Evolutionary conservation across 2,113 vertebrate genomes (phyloP), one percentile per base, ranked within the genome.

Genomic region (Mirza zaza): DNA sequence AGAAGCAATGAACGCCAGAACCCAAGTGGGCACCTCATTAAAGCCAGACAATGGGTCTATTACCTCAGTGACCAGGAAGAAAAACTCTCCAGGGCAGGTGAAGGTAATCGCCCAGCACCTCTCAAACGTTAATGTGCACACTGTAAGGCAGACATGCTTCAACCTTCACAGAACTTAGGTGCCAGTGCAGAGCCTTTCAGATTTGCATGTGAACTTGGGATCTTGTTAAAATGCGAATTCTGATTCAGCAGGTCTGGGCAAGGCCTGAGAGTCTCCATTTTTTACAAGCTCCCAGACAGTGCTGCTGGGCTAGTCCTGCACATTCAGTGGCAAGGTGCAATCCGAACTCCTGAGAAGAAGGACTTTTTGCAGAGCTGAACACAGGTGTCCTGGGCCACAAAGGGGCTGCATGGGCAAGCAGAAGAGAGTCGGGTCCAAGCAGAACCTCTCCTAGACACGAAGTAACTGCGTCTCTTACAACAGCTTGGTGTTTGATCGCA

Each of bases 131-230:
- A 8, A 34, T 0, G 20, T 2, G 12, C 45, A 29, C 0, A 18
- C 17, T 8, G 27, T 27, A 29, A 34, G 52, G 21, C 17, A 7
- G 34, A 70, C 5, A 0, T 1, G 0, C 45, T 12, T 34, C 25
- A 0, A 14, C 4, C 25, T 36, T 10, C 18, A 0, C 0, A 0
- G 76, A 63, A 61, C 27, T 42, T 5, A 25, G 2, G 8, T 0
- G 5, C 32, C 1, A 6, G 27, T 1, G 8, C 18, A 9, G 34
- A 36, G 57, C 50, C 36, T 65, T 55, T 9, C n/a, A 39, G 39
- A n/a, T 13, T 5, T 29, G 2, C 25, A 3, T 17, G 36, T 8
- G 21, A 17, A 48, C 39, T 15, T 9, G 29, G 73, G 59, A 45
- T 42, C 83, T 91, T 18, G 23, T 50, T 50, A 63, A 36, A 73